Base-by-base conservation (phyloP, 2,797 vertebrate species). In the Coregonus sp. region DNA sequence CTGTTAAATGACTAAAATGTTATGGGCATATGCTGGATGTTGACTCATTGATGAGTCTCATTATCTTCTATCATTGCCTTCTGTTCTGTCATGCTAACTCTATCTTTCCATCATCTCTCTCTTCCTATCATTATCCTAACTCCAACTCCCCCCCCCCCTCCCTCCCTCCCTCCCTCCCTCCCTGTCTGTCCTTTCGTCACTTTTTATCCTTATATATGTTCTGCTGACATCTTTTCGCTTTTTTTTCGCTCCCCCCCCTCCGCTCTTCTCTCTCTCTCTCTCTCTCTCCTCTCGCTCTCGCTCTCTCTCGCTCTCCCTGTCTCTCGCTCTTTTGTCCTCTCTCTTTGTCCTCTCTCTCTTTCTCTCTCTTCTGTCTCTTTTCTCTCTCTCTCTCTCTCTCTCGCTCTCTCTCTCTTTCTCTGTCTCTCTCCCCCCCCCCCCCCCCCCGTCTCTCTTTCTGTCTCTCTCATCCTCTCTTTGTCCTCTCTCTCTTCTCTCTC, bases 61-160 rank as follows among this genome's bases (percentile, higher is more conserved):
- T 70, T 50, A 47, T 35, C 68, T 40, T 81, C 31, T 12, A 56
- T 71, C 67, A 15, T 31, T 51, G 31, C 31, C 73, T 65, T 25
- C 52, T 56, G 12, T 51, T 72, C 50, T 75, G 73, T 78, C 73
- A 9, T 2, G 1, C 18, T 47, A 16, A 40, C 5, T 20, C 61
- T 29, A 20, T 20, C 63, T 47, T 9, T 9, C 9, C 61, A 7
- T 12, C 12, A 14, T 70, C 52, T 68, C 65, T 80, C 59, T 75
- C 20, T 47, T 59, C 14, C 51, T 47, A 29, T 40, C 35, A 14
- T 37, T 15, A 68, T 69, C 35, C 31, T 35, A 33, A 12, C 31
- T 33, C n/a, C n/a, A n/a, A n/a, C n/a, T n/a, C n/a, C n/a, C n/a
- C n/a, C n/a, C n/a, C n/a, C n/a, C 4, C 14, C 4, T 31, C 5